Percentiles rank a stretch among this genome's conserved stretches.
Evolutionary conservation across 2,888 invertebrate species (phyloP).

Genomic region (Apamea crenata): DNA sequence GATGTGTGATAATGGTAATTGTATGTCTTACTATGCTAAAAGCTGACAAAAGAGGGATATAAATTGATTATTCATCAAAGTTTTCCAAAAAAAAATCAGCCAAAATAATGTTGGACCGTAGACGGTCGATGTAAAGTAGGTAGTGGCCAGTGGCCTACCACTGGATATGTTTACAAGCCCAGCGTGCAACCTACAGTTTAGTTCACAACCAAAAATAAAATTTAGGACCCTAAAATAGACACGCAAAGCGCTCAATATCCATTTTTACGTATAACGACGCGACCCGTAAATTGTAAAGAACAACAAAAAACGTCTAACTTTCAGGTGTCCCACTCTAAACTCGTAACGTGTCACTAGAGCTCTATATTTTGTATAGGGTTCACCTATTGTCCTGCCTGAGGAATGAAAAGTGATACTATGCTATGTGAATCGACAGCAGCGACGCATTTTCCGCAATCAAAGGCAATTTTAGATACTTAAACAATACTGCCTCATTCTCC

Average conservation of each 20-base stretch:
- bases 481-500: no score
- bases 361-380: slow-evolving; percentile 46
- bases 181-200: not conserved
- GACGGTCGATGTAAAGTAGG: not conserved
- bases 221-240: slow-evolving; percentile 3
- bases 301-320: slow-evolving; percentile 12
- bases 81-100: not conserved
- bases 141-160: not conserved
- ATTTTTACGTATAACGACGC: slow-evolving; percentile 13
- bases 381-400: not conserved
- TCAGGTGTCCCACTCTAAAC: slow-evolving; percentile 35
- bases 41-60: no score
- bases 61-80: no score
- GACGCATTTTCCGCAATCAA: not conserved
- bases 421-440: not conserved
- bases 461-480: no score
- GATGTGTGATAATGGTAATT: no score
- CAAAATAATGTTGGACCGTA: not conserved
- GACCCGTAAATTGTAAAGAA: slow-evolving; percentile 10
- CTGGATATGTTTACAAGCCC: not conserved
- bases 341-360: slow-evolving; percentile 37
- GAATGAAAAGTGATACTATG: not conserved
- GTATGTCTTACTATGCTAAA: no score
- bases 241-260: slow-evolving; percentile 8
- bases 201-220: not conserved